Percentiles rank a stretch among this genome's conserved stretches.
Evolutionary conservation across 2,113 vertebrate species (phyloP).

Genomic region (Poeciliopsis turrubarensis): DNA sequence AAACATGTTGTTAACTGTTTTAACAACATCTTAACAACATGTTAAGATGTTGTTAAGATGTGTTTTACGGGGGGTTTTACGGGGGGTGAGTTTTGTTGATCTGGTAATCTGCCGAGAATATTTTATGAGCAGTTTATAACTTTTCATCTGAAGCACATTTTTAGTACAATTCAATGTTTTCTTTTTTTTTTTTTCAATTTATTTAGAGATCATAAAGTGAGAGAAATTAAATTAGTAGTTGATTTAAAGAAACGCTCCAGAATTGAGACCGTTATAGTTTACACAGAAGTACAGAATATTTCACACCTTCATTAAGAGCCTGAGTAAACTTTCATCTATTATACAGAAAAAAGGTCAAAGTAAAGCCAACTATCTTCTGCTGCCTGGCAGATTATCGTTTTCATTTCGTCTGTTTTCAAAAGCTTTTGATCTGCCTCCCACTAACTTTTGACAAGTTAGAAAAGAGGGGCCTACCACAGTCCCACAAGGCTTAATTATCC

Average conservation of each 20-base stretch:
- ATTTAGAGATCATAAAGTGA: no score
- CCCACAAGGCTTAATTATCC: constrained; percentile 70
- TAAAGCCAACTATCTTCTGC: constrained; percentile 23
- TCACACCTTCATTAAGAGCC: neutral
- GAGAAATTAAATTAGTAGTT: no score
- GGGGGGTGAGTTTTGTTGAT: no score
- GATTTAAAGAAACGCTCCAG: no score
- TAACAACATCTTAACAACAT: no score
- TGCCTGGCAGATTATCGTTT: constrained; percentile 35
- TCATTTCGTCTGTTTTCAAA: constrained; percentile 41
- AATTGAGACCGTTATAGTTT: no score
- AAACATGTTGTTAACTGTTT: no score
- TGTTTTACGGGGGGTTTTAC: no score
- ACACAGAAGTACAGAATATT: neutral
- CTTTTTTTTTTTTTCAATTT: neutral
- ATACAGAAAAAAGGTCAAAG: constrained; percentile 21
- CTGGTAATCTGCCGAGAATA: no score
- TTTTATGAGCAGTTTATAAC: neutral
- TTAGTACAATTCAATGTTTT: neutral
- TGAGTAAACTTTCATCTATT: constrained; percentile 4
- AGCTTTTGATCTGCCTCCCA: constrained; percentile 59
- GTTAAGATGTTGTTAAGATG: no score
- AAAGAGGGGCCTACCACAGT: constrained; percentile 46
- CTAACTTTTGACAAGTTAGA: constrained; percentile 57
- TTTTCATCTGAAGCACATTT: neutral